Conservation (phyloP, 2,113 vertebrate species). For the Megaceryle torquata region DNA sequence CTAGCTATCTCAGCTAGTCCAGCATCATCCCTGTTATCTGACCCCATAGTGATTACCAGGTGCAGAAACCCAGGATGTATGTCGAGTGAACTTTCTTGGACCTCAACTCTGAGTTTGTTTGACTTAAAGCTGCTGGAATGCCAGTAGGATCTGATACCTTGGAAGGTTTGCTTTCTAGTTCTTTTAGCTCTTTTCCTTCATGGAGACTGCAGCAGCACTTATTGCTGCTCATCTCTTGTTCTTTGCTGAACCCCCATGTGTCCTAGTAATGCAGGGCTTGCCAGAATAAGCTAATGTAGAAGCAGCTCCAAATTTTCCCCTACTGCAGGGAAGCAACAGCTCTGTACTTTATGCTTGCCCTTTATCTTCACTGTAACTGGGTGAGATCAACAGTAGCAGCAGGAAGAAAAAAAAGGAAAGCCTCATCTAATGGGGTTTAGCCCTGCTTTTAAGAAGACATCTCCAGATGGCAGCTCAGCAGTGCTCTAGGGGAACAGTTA, state of each 20-base stretch:
- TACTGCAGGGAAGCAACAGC: neutral
- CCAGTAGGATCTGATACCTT: neutral
- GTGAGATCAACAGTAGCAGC: neutral
- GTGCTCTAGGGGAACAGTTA: constrained; percentile 6
- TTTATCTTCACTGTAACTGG: neutral
- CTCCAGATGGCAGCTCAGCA: neutral
- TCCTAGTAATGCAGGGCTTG: neutral
- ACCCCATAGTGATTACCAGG: neutral
- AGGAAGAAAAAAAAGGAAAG: neutral
- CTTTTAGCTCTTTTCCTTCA: neutral
- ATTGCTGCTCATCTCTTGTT: neutral
- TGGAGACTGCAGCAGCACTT: neutral
- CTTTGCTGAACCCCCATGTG: neutral
- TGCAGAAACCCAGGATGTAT: neutral
- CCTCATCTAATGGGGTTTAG: neutral
- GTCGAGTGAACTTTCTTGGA: neutral
- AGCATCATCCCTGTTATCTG: neutral
- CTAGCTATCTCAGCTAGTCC: neutral
- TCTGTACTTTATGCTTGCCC: neutral
- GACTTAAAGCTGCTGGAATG: neutral
- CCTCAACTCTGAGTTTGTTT: neutral
- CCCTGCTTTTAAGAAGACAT: neutral
- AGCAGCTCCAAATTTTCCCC: neutral
- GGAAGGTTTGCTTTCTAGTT: neutral
- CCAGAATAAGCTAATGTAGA: neutral